These are phyloP conservation scores for Trissolcus basalis DNA, from an alignment of 1,140 invertebrate genomes.

Conservation along the genomic window DNA sequence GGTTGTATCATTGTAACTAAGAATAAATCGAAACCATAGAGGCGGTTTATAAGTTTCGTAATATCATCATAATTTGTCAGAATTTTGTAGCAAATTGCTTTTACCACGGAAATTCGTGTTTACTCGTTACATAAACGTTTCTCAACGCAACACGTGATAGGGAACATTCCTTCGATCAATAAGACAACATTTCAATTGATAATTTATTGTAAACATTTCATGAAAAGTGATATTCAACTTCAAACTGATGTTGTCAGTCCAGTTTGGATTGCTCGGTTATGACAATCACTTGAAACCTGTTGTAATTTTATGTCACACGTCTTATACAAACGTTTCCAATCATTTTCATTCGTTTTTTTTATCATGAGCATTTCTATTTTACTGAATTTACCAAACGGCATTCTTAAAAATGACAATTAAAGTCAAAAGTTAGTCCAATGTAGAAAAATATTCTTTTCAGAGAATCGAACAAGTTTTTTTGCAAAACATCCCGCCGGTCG, in stretches of 20 bases:
- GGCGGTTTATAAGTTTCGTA: conserved; percentile 17
- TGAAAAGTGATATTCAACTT: neutral
- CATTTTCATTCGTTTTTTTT: neutral
- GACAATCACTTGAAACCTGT: too few relatives aligned
- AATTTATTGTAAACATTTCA: conserved; percentile 20
- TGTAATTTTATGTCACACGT: too few relatives aligned
- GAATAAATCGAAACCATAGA: neutral
- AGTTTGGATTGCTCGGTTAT: too few relatives aligned
- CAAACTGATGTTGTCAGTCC: too few relatives aligned
- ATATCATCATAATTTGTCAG: conserved; percentile 33
- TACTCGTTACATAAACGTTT: conserved; percentile 53
- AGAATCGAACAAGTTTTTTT: conserved; percentile 17
- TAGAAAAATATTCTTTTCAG: conserved; percentile 17
- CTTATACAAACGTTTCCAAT: neutral
- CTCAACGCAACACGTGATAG: conserved; percentile 36
- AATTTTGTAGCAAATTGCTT: conserved; percentile 32
- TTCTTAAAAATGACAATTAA: too few relatives aligned
- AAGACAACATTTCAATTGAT: conserved; percentile 14
- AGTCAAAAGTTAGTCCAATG: too few relatives aligned
- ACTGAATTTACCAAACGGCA: too few relatives aligned
- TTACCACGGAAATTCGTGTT: conserved; percentile 45
- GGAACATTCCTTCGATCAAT: conserved; percentile 29
- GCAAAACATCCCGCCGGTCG: conserved; percentile 53
- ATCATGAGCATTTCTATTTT: neutral
- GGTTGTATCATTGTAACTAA: too few relatives aligned